These are phyloP conservation scores for Pungitius pungitius DNA, from an alignment of 2,113 vertebrate species.

Conservation along the genomic window DNA sequence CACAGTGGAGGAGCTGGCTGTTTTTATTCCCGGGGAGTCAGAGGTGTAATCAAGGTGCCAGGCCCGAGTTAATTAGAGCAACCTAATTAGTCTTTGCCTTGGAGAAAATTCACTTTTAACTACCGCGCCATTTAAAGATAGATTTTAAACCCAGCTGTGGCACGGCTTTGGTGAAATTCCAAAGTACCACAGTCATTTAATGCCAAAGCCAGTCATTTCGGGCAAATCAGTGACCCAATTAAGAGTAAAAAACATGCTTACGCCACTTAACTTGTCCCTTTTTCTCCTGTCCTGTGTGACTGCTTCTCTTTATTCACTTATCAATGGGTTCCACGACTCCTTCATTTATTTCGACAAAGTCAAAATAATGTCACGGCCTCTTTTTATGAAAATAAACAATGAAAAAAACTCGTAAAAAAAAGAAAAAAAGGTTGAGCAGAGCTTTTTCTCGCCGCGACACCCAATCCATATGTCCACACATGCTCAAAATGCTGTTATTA, in stretches of 20 bases:
- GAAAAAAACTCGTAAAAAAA: neutral
- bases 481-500: slow-evolving; percentile 47
- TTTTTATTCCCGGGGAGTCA: slow-evolving; percentile 13
- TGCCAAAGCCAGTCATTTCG: slow-evolving; percentile 32
- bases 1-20: neutral
- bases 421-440: slow-evolving; percentile 26
- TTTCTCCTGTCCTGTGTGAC: no score
- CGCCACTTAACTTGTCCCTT: neutral
- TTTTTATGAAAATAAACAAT: slow-evolving; percentile 18
- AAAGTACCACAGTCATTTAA: slow-evolving; percentile 39
- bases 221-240: slow-evolving; percentile 13
- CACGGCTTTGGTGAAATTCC: slow-evolving; percentile 32
- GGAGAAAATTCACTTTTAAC: slow-evolving; percentile 52
- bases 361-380: neutral
- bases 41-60: slow-evolving; percentile 43
- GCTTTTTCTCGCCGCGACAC: slow-evolving; percentile 50
- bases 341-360: neutral
- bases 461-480: slow-evolving; percentile 64
- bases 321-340: neutral
- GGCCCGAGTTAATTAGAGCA: slow-evolving; percentile 39
- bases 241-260: slow-evolving; percentile 34
- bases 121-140: slow-evolving; percentile 33
- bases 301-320: slow-evolving; percentile 19
- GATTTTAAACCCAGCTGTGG: slow-evolving; percentile 46
- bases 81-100: slow-evolving; percentile 42